A percentile compares a stretch with the other conserved stretches of the same genome.
Evolutionary conservation across 2,888 invertebrate species (phyloP).

Genomic region (Zygothrica quintamaculata): DNA sequence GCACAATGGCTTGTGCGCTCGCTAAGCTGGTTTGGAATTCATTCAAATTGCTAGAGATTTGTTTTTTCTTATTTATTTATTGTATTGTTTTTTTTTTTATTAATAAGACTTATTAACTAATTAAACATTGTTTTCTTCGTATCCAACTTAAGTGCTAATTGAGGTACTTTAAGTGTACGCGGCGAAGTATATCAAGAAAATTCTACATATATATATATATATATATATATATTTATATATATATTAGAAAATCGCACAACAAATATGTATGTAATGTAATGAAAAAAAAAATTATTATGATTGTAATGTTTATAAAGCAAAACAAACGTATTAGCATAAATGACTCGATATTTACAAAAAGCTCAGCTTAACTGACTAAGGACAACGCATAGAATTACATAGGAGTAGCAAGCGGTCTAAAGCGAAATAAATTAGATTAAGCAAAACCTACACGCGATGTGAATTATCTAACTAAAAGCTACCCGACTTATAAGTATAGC

Average conservation of each 20-base stretch:
- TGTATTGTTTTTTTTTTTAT: slow-evolving; percentile 31
- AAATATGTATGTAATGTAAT: slow-evolving; percentile 28
- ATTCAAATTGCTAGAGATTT: slow-evolving; percentile 1
- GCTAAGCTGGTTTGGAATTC: slow-evolving; percentile 24
- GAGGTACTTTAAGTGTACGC: slow-evolving; percentile 71
- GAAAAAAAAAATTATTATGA: slow-evolving; percentile 19
- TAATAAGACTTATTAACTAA: slow-evolving; percentile 43
- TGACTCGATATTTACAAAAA: slow-evolving; percentile 80
- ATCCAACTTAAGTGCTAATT: slow-evolving; percentile 61
- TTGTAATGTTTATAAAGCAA: slow-evolving; percentile 26
- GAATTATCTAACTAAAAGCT: slow-evolving; percentile 62
- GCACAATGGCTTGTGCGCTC: slow-evolving; percentile 11
- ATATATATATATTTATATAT: slow-evolving; percentile 10
- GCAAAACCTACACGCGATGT: slow-evolving; percentile 20
- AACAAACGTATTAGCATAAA: slow-evolving; percentile 68
- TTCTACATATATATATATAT: slow-evolving; percentile 5
- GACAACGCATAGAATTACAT: slow-evolving; percentile 30
- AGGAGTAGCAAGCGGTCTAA: slow-evolving; percentile 44
- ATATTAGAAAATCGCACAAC: slow-evolving; percentile 35
- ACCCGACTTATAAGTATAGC: slow-evolving; percentile 19
- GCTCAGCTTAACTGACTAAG: slow-evolving; percentile 73
- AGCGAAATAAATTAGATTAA: slow-evolving; percentile 69
- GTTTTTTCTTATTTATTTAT: slow-evolving; percentile 1
- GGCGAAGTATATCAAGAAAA: slow-evolving; percentile 46
- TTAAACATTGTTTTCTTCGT: slow-evolving; percentile 37